These are phyloP conservation scores for Chondrilla cf. caribensis DNA, from an alignment of 37 sponge, comb jelly and placozoan species.

Conservation along the genomic window DNA sequence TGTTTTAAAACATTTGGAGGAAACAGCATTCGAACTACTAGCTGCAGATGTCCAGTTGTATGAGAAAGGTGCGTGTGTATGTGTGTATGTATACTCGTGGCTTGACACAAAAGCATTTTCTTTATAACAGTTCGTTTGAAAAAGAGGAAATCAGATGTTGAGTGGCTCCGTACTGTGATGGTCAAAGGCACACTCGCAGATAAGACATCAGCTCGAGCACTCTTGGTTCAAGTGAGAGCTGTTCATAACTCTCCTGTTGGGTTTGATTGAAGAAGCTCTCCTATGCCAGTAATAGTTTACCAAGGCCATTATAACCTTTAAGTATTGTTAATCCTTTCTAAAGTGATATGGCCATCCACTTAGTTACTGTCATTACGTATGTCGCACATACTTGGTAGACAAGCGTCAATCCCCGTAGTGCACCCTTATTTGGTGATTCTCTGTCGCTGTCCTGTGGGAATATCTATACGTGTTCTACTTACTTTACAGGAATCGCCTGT, in stretches of 20 bases:
- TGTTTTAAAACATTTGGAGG: constrained; percentile 37
- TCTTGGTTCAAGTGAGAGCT: constrained; percentile 71
- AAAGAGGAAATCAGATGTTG: constrained; percentile 66
- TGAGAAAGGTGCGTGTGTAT: constrained; percentile 53
- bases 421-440: too few species aligned
- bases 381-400: too few species aligned
- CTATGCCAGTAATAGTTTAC: too few species aligned
- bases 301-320: too few species aligned
- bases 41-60: constrained; percentile 52
- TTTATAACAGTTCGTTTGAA: background rate
- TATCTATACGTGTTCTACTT: too few species aligned
- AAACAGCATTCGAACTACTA: constrained; percentile 41
- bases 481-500: constrained; percentile 93
- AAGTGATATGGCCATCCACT: too few species aligned
- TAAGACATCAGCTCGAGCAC: constrained; percentile 76
- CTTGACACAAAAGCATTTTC: background rate
- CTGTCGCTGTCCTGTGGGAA: too few species aligned
- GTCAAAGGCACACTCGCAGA: constrained; percentile 90
- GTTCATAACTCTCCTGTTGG: too few species aligned
- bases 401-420: too few species aligned
- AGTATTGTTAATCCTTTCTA: too few species aligned
- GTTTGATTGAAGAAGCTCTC: too few species aligned
- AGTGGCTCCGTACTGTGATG: constrained; percentile 91
- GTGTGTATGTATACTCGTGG: constrained; percentile 4
- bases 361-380: too few species aligned